A percentile compares a stretch with the other conserved stretches of the same genome.
phyloP scores from a whole-genome alignment of 2,113 vertebrate species.

The Conger conger region DNA sequence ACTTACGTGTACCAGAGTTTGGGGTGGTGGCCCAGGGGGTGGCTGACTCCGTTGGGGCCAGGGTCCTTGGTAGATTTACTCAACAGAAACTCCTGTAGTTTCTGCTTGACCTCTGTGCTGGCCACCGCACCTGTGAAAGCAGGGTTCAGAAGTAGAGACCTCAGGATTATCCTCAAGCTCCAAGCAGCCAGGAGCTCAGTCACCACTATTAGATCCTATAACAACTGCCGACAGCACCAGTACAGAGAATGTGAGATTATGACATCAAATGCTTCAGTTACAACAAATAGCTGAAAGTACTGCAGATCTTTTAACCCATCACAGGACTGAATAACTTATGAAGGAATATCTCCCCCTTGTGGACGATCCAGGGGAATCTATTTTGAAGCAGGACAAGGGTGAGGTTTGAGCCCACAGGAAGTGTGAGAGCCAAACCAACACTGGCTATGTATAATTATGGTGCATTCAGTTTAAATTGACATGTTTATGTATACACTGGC shows the following conservation, averaged over 20 bases:
- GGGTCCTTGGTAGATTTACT: constrained; percentile 95
- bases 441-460: not conserved
- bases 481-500: not conserved
- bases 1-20: constrained; percentile 98
- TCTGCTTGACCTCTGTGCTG: constrained; percentile 97
- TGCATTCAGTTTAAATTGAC: not conserved
- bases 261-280: not conserved
- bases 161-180: constrained; percentile 56
- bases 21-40: constrained; percentile 83
- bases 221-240: not conserved
- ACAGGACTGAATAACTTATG: constrained; percentile 39
- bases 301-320: constrained; percentile 1
- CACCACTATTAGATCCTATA: not conserved
- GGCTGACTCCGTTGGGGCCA: constrained; percentile 76
- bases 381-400: not conserved
- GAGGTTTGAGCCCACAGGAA: not conserved
- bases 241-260: not conserved
- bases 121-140: constrained; percentile 89
- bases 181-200: not conserved
- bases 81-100: constrained; percentile 98
- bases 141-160: constrained; percentile 52
- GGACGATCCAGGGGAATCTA: constrained; percentile 36
- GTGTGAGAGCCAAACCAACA: not conserved
- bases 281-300: not conserved
- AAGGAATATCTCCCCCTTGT: constrained; percentile 71